These are phyloP conservation scores for Thalassaphorura encarpata DNA, from an alignment of 1,140 invertebrate species.

Conservation along the genomic window DNA sequence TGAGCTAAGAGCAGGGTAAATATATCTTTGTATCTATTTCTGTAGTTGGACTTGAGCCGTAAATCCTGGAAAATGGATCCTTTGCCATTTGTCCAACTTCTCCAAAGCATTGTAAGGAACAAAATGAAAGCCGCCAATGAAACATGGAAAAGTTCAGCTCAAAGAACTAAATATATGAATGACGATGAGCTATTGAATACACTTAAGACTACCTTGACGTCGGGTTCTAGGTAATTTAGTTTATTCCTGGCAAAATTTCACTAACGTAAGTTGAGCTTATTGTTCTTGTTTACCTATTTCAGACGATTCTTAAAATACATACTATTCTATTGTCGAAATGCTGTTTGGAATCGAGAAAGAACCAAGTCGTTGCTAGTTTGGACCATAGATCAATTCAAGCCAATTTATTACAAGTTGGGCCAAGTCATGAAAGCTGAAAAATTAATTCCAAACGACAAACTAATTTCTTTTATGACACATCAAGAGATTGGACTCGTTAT, in stretches of 20 bases:
- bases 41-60: slow-evolving; percentile 53
- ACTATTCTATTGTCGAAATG: slow-evolving; percentile 47
- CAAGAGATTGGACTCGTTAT: slow-evolving; percentile 53
- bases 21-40: too few species aligned
- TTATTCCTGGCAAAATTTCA: not conserved
- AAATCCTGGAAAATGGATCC: slow-evolving; percentile 57
- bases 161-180: not conserved
- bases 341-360: slow-evolving; percentile 52
- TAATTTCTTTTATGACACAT: slow-evolving; percentile 59
- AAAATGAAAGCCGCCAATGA: slow-evolving; percentile 8
- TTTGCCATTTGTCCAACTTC: slow-evolving; percentile 47
- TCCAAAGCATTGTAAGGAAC: slow-evolving; percentile 44
- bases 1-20: too few species aligned
- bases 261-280: too few species aligned
- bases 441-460: slow-evolving; percentile 50
- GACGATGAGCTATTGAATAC: slow-evolving; percentile 16
- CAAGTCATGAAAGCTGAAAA: slow-evolving; percentile 49
- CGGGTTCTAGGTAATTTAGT: not conserved
- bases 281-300: slow-evolving; percentile 29
- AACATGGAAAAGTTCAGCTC: not conserved
- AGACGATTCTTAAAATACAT: slow-evolving; percentile 44
- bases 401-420: slow-evolving; percentile 49
- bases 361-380: slow-evolving; percentile 54
- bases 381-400: slow-evolving; percentile 49
- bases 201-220: slow-evolving; percentile 6